Conservation (phyloP, 1,140 invertebrate species). For the Drosophila tani region DNA sequence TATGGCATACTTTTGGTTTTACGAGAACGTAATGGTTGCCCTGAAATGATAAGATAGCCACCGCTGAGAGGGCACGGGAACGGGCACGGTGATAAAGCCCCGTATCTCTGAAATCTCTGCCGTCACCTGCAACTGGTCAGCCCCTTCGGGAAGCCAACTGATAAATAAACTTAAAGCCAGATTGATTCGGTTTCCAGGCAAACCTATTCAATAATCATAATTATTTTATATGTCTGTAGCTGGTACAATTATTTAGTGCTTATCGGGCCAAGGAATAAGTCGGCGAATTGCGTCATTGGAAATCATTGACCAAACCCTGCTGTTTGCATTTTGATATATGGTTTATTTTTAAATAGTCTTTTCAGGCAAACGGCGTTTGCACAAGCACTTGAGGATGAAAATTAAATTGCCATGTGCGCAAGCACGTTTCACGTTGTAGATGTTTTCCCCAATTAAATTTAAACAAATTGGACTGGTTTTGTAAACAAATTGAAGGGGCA, state of each 20-base stretch:
- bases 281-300: slow-evolving; percentile 64
- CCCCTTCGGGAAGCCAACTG: slow-evolving; percentile 10
- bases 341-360: slow-evolving; percentile 35
- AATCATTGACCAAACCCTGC: slow-evolving; percentile 38
- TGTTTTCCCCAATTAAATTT: slow-evolving; percentile 6
- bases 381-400: slow-evolving; percentile 10
- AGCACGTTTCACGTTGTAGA: background rate
- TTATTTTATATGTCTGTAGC: slow-evolving; percentile 7
- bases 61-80: slow-evolving; percentile 14
- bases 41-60: slow-evolving; percentile 59
- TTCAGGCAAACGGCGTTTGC: slow-evolving; percentile 8
- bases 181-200: slow-evolving; percentile 46
- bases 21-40: slow-evolving; percentile 40
- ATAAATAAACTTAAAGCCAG: slow-evolving; percentile 47
- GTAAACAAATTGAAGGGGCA: too few relatives aligned
- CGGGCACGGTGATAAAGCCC: slow-evolving; percentile 38
- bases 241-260: slow-evolving; percentile 36
- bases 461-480: background rate
- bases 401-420: background rate
- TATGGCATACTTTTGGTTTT: slow-evolving; percentile 32
- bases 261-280: slow-evolving; percentile 43
- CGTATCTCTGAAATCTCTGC: slow-evolving; percentile 60
- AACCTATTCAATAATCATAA: slow-evolving; percentile 11
- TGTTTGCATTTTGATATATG: slow-evolving; percentile 46
- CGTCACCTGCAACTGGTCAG: slow-evolving; percentile 56